Evolutionary conservation across 1,140 invertebrate species (phyloP), one percentile per base, ranked within the genome.

Genomic region (Rhynchophorus ferrugineus): DNA sequence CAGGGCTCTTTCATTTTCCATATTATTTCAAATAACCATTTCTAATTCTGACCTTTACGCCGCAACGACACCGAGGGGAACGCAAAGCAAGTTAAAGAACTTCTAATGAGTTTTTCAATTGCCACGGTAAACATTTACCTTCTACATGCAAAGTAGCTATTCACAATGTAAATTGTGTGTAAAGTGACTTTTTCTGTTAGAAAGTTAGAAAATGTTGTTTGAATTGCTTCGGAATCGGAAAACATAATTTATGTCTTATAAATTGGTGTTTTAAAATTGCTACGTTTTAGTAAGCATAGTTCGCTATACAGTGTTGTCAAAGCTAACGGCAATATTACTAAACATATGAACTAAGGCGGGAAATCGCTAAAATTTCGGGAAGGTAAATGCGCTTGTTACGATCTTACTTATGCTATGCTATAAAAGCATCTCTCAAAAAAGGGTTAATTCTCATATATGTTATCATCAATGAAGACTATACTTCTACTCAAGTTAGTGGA

Each of bases 61-160:
- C 43, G 43, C 22, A 34, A 34, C 24, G 43, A 44, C 43, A 24
- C 43, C n/a, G 8, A 1, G 3, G 20, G 41, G 20, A 43, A 21
- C 41, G 29, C 20, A 24, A 34, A 44, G 43, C 18, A 44, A 44
- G 22, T 34, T 44, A 33, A 43, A 16, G 43, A 44, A 44, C 20
- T 44, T 44, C 43, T 44, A 44, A 44, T 44, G 43, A 44, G 43
- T 44, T 44, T 44, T 44, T 33, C 43, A 44, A 44, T 44, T 44
- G 43, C 29, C 24, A 14, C 21, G 22, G 43, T 34, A 44, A 44
- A 44, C 43, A 44, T 44, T 44, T 44, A 44, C 43, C 14, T 44
- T 44, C 43, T 44, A 44, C 24, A 44, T 44, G 43, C 24, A 44
- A 34, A 44, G 43, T 44, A 34, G 43, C 14, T 16, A 29, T 44